Conservation (phyloP, 1,140 invertebrate genomes). For the Aporrectodea caliginosa region DNA sequence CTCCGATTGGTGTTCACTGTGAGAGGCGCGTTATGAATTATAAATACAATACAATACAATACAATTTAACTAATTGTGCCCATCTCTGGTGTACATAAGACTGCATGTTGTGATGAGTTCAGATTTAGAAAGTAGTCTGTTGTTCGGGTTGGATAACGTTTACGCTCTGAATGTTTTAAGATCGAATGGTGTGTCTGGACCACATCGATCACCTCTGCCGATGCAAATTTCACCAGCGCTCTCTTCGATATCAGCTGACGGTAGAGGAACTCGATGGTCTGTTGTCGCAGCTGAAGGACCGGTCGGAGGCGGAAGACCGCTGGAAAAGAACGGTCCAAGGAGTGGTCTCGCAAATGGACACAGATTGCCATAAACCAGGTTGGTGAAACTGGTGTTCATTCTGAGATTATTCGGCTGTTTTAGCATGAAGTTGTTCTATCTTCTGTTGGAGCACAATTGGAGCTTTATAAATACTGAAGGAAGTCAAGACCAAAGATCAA, state of each 20-base stretch:
- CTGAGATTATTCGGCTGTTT: too few species aligned
- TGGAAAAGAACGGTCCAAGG: neutral
- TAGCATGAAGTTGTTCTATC: too few species aligned
- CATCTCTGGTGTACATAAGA: too few species aligned
- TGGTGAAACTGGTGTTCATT: too few species aligned
- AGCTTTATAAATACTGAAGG: too few species aligned
- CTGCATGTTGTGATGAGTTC: too few species aligned
- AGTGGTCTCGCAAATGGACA: neutral
- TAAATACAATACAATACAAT: too few species aligned
- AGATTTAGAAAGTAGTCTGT: neutral
- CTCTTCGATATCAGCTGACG: neutral
- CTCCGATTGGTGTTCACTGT: too few species aligned
- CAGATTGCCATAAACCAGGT: neutral
- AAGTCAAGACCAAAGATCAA: too few species aligned
- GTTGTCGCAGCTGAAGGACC: neutral
- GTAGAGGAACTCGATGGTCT: neutral
- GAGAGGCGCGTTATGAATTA: too few species aligned
- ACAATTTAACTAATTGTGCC: too few species aligned
- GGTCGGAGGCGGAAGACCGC: neutral
- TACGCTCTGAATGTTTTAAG: neutral
- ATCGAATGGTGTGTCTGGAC: slow-evolving; percentile 12
- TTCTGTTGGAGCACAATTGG: too few species aligned
- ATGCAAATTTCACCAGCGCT: neutral
- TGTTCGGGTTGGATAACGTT: neutral
- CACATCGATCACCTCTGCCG: neutral